Evolutionary conservation across 2,797 vertebrate genomes (phyloP).

Genomic region (Smutsia temminckii): DNA sequence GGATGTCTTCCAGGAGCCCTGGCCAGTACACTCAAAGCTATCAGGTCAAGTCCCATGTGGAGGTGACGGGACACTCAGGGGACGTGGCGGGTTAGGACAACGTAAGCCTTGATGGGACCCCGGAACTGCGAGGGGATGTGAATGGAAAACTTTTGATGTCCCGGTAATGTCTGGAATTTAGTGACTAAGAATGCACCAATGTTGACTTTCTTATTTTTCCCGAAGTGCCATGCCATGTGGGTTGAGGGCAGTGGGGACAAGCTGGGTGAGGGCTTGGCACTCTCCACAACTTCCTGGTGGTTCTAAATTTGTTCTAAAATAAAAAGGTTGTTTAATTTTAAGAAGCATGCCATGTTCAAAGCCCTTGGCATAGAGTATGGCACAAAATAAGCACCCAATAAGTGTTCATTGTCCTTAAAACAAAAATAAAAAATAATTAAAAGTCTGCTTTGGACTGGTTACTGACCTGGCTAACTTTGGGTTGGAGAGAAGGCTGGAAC

Average conservation of each 20-base stretch:
- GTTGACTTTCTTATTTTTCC: neutral
- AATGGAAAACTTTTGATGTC: accelerated
- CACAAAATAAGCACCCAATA: neutral
- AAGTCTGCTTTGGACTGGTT: neutral
- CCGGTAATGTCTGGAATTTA: neutral
- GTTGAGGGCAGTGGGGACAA: neutral
- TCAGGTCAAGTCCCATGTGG: accelerated
- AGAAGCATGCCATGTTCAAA: neutral
- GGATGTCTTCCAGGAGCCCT: neutral
- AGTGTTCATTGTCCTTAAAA: neutral
- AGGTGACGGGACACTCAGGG: neutral
- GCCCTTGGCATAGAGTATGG: neutral
- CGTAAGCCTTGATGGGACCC: neutral
- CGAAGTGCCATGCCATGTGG: no score
- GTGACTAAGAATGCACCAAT: neutral
- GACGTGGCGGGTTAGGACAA: accelerated
- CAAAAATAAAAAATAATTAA: neutral
- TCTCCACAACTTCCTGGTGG: neutral
- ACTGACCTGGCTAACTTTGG: neutral
- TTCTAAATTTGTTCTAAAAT: neutral
- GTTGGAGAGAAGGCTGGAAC: neutral
- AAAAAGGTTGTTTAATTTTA: neutral
- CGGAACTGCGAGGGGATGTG: no score
- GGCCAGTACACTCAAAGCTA: neutral
- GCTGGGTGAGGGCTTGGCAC: neutral